Evolutionary conservation across 2,113 vertebrate species (phyloP).

Genomic region (Campylomormyrus tamandua): DNA sequence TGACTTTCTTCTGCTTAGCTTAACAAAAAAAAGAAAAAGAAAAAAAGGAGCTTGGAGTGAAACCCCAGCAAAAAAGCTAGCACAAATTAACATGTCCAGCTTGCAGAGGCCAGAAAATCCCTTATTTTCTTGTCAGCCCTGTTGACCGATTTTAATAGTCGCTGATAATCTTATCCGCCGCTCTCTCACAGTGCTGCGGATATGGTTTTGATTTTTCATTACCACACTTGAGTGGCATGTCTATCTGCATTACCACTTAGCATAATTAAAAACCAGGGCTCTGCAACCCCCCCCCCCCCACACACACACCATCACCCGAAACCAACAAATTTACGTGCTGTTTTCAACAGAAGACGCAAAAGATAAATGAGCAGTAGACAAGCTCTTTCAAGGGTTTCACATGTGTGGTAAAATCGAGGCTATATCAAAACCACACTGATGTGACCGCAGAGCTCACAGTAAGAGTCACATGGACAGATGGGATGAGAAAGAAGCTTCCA

Average conservation of each 20-base stretch:
- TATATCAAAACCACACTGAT: constrained; percentile 3
- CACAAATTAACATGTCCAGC: constrained; percentile 16
- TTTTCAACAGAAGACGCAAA: neutral
- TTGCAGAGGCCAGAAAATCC: neutral
- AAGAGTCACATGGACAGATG: neutral
- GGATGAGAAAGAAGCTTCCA: constrained; percentile 2
- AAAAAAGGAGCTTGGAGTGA: neutral
- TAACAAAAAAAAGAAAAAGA: neutral
- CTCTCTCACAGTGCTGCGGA: constrained; percentile 5
- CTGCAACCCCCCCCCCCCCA: neutral
- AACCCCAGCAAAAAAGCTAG: neutral
- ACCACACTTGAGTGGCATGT: constrained; percentile 17
- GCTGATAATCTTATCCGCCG: constrained; percentile 4
- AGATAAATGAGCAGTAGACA: neutral
- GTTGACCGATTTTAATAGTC: constrained; percentile 14
- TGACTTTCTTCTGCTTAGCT: constrained; percentile 15
- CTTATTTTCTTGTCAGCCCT: neutral
- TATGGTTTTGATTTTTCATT: constrained; percentile 25
- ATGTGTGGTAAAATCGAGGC: constrained; percentile 8
- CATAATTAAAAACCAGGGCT: constrained; percentile 17
- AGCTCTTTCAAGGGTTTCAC: neutral
- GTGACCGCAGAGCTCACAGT: neutral
- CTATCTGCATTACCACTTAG: constrained; percentile 17
- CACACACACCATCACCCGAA: neutral
- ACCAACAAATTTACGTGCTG: neutral